Percentiles rank a stretch among this genome's conserved stretches.
These are phyloP conservation scores for Chunga burmeisteri DNA, from an alignment of 2,113 vertebrate species.

Conservation along the genomic window DNA sequence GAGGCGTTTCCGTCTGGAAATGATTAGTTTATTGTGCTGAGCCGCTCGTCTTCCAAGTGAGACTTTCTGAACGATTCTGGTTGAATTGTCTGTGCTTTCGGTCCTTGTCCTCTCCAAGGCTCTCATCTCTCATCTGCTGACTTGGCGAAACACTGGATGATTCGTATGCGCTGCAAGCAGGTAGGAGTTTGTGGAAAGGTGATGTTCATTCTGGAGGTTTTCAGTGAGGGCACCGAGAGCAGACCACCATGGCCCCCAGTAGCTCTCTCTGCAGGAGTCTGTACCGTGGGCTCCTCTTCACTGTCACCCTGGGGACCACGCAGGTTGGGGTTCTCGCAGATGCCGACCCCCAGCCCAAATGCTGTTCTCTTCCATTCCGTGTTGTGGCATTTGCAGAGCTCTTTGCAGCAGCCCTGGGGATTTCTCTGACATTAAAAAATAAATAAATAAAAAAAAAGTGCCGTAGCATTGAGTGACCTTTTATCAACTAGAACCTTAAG, in stretches of 20 bases:
- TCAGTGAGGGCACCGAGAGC: rapidly evolving
- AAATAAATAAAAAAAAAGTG: background rate
- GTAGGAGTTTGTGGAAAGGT: background rate
- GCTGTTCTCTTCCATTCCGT: background rate
- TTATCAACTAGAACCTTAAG: constrained; percentile 22
- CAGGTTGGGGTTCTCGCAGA: background rate
- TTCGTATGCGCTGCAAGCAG: rapidly evolving
- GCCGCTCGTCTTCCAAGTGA: background rate
- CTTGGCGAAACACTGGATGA: background rate
- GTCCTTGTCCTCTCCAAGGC: background rate
- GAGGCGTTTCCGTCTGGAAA: background rate
- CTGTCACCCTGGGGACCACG: background rate
- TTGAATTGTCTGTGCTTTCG: background rate
- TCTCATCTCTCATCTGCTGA: background rate
- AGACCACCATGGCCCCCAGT: background rate
- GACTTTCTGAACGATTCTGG: background rate
- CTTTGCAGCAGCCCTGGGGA: background rate
- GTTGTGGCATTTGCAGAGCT: background rate
- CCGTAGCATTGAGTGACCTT: constrained; percentile 31
- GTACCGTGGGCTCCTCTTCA: background rate
- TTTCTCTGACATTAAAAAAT: constrained; percentile 52
- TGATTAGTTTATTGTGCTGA: background rate
- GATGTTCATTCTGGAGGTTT: background rate
- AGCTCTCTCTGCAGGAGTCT: background rate
- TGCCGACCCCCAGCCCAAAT: background rate